These are phyloP conservation scores for Clistopyga incitator DNA, from an alignment of 2,888 invertebrate genomes.

Conservation along the genomic window DNA sequence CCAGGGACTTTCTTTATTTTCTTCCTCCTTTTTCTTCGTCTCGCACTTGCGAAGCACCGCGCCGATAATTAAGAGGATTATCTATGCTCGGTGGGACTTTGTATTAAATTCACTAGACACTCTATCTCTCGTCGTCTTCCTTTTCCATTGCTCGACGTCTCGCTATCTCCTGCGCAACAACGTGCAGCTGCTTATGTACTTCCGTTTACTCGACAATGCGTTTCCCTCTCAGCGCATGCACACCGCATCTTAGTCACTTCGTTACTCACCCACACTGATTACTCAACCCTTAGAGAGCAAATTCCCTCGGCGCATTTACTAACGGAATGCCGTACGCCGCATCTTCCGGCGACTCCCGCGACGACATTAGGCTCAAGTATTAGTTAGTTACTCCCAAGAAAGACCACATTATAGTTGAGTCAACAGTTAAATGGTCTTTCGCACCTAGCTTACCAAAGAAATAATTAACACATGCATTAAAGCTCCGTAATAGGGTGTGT, in stretches of 20 bases:
- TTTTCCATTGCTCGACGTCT: not conserved
- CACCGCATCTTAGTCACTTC: conserved; percentile 4
- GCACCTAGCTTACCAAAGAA: not conserved
- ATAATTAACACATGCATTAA: conserved; percentile 2
- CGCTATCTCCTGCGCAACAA: not conserved
- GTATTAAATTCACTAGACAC: conserved; percentile 13
- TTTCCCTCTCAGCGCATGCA: not conserved
- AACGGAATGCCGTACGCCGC: conserved; percentile 1
- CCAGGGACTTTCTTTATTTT: not conserved
- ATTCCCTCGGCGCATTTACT: conserved; percentile 24
- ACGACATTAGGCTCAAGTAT: not conserved
- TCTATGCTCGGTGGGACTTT: conserved; percentile 7
- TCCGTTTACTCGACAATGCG: conserved; percentile 26
- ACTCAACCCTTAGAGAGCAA: conserved; percentile 9
- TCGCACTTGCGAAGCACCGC: not conserved
- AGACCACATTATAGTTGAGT: not conserved
- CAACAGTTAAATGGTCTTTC: conserved; percentile 15
- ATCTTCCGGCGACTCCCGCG: conserved; percentile 9
- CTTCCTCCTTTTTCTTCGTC: conserved; percentile 5
- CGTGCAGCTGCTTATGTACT: not conserved
- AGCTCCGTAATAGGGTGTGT: not conserved
- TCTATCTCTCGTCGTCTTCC: not conserved
- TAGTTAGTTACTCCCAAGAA: conserved; percentile 24
- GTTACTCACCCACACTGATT: conserved; percentile 27
- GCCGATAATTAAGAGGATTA: conserved; percentile 46